Evolutionary conservation across 2,888 invertebrate species (phyloP).

Genomic region (Ennomos fuscantarius): DNA sequence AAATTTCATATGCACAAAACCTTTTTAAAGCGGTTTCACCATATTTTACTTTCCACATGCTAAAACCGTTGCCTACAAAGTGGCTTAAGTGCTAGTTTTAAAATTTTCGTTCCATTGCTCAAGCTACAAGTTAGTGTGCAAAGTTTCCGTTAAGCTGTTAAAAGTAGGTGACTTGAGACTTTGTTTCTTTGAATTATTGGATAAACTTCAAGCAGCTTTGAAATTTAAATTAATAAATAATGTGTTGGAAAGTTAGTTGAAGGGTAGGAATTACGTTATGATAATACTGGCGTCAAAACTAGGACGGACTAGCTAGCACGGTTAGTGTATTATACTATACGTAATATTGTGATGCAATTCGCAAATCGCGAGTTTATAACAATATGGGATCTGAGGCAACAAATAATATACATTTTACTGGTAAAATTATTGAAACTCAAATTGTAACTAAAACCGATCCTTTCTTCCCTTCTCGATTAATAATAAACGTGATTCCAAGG

Average conservation of each 20-base stretch:
- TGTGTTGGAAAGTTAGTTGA: neutral
- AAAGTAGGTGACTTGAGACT: constrained; percentile 5
- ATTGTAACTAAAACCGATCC: too few relatives aligned
- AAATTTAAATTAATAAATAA: constrained; percentile 20
- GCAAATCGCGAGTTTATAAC: too few relatives aligned
- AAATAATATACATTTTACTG: too few relatives aligned
- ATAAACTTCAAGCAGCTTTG: constrained; percentile 6
- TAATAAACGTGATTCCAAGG: too few relatives aligned
- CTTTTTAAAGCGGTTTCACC: constrained; percentile 4
- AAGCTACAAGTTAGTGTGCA: constrained; percentile 11
- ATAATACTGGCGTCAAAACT: too few relatives aligned
- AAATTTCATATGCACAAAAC: constrained; percentile 2
- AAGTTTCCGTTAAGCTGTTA: constrained; percentile 1
- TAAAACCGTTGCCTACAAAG: neutral
- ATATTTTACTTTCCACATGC: neutral
- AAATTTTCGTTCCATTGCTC: constrained; percentile 9
- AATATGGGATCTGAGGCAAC: too few relatives aligned
- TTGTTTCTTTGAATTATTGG: constrained; percentile 16
- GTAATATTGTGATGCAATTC: too few relatives aligned
- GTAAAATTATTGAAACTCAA: too few relatives aligned
- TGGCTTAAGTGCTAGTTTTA: constrained; percentile 10
- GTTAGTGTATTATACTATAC: too few relatives aligned
- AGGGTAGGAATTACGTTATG: neutral
- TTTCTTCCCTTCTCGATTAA: too few relatives aligned
- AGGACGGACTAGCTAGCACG: too few relatives aligned